phyloP scores from a whole-genome alignment of 2,113 vertebrate genomes.

The Gobiocypris rarus region DNA sequence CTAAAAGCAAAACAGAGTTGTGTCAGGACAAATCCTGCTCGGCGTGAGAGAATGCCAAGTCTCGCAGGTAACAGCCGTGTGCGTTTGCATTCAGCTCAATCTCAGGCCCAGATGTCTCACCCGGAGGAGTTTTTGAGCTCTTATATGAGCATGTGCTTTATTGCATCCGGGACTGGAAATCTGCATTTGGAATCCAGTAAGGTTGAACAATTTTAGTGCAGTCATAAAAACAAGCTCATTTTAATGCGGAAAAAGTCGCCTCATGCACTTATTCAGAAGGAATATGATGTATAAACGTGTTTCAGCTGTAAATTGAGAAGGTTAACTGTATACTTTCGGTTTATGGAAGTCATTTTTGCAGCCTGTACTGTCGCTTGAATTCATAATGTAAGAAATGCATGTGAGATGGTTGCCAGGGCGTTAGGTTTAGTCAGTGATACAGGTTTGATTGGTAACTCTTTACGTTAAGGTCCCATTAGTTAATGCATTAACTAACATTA shows the following conservation, averaged over 20 bases:
- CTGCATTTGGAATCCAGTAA: constrained; percentile 2
- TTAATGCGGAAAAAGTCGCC: constrained; percentile 27
- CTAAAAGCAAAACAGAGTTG: constrained; percentile 9
- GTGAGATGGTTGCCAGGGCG: neutral
- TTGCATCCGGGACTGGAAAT: neutral
- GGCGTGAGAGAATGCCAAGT: neutral
- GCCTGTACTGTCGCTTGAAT: neutral
- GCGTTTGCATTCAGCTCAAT: neutral
- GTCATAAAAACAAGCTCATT: constrained; percentile 28
- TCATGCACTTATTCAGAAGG: neutral
- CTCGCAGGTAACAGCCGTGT: neutral
- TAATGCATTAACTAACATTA: too few species aligned
- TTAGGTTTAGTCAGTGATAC: neutral
- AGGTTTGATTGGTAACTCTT: neutral
- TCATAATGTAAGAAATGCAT: neutral
- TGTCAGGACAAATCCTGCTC: constrained; percentile 9
- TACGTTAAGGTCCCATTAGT: too few species aligned
- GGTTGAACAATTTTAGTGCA: constrained; percentile 16
- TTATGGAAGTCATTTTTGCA: neutral
- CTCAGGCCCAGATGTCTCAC: neutral
- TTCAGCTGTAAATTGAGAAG: neutral
- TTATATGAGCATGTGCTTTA: constrained; percentile 8
- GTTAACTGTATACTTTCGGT: neutral
- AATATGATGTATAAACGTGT: neutral
- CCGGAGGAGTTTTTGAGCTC: neutral